phyloP scores from a whole-genome alignment of 2,888 invertebrate genomes.

The Agrotis puta region DNA sequence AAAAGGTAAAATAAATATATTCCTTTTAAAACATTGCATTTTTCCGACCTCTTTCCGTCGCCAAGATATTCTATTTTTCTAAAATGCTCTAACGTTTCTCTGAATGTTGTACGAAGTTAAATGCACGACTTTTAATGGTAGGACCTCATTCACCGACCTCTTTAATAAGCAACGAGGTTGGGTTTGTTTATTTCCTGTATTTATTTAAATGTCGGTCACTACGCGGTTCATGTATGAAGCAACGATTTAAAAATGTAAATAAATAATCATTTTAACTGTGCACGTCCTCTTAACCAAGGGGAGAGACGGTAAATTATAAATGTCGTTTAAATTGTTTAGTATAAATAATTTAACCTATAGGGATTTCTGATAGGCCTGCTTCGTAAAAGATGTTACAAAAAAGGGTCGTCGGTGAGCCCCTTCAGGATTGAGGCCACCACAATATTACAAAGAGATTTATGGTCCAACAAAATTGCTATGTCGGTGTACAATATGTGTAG shows the following conservation, averaged over 20 bases:
- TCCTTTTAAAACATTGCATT: not conserved
- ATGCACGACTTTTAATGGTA: slow-evolving; percentile 71
- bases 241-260: slow-evolving; percentile 26
- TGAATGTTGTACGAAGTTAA: slow-evolving; percentile 71
- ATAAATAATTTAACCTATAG: slow-evolving; percentile 30
- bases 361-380: slow-evolving; percentile 26
- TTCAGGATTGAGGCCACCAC: slow-evolving; percentile 18
- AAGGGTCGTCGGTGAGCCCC: slow-evolving; percentile 29
- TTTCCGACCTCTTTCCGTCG: slow-evolving; percentile 43
- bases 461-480: slow-evolving; percentile 19
- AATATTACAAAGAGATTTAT: slow-evolving; percentile 41
- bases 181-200: slow-evolving; percentile 61
- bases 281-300: not conserved
- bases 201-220: slow-evolving; percentile 53
- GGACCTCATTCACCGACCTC: slow-evolving; percentile 71
- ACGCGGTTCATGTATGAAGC: slow-evolving; percentile 37
- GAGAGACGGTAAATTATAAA: not conserved
- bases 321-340: not conserved
- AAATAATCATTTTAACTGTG: slow-evolving; percentile 18
- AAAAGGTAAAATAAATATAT: not conserved
- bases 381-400: slow-evolving; percentile 51
- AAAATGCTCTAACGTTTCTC: slow-evolving; percentile 68
- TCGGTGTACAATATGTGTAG: slow-evolving; percentile 1
- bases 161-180: slow-evolving; percentile 66
- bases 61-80: slow-evolving; percentile 57